These are phyloP conservation scores for Adoxophyes honmai DNA, from an alignment of 1,140 invertebrate genomes.

Conservation along the genomic window DNA sequence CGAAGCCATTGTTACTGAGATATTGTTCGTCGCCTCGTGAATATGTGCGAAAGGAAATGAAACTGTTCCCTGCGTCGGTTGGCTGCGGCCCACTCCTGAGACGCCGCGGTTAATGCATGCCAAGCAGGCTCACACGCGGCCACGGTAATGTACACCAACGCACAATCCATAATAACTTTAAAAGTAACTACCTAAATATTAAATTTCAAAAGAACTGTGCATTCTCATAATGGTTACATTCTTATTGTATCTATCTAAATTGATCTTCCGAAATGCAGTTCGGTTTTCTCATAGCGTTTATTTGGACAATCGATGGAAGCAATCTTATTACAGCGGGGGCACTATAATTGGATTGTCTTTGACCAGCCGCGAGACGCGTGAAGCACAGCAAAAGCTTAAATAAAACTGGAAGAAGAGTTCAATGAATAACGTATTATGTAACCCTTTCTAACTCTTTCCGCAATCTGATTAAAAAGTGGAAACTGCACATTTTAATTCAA, in stretches of 20 bases:
- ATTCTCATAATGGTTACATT: too few species aligned
- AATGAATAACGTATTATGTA: neutral
- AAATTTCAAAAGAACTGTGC: too few species aligned
- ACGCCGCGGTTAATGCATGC: neutral
- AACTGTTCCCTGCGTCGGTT: conserved; percentile 56
- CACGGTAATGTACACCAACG: too few species aligned
- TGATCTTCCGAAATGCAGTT: conserved; percentile 21
- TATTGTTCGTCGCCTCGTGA: conserved; percentile 63
- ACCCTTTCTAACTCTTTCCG: neutral
- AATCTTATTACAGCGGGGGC: conserved; percentile 34
- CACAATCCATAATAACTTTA: too few species aligned
- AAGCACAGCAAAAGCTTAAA: neutral
- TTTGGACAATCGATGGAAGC: conserved; percentile 27
- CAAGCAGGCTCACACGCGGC: neutral
- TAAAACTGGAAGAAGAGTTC: neutral
- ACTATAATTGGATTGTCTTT: conserved; percentile 45
- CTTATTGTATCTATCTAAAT: neutral
- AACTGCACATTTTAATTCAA: conserved; percentile 12
- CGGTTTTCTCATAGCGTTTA: conserved; percentile 18
- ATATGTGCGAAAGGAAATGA: conserved; percentile 70
- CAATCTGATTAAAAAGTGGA: conserved; percentile 8
- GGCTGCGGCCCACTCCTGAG: neutral
- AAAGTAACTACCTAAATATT: too few species aligned
- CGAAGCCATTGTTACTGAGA: conserved; percentile 67
- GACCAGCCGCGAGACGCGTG: conserved; percentile 2